Percentiles rank a stretch among this genome's conserved stretches.
Conservation (phyloP, 2,888 invertebrate species). For the Aphidius colemani region DNA sequence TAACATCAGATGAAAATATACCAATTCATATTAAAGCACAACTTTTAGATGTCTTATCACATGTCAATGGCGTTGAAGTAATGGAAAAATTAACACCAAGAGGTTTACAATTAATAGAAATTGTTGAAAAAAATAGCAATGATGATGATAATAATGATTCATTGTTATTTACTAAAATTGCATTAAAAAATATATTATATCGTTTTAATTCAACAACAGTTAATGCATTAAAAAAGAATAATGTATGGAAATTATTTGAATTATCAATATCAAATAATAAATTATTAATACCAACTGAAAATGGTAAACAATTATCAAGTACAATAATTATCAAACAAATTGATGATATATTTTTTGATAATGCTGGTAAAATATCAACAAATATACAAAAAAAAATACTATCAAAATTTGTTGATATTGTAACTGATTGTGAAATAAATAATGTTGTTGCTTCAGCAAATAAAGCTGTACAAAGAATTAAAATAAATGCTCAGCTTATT, state of each 20-base stretch:
- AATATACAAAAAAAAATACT: constrained; percentile 45
- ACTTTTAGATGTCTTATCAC: constrained; percentile 61
- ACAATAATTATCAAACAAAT: constrained; percentile 65
- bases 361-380: constrained; percentile 36
- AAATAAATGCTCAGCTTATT: constrained; percentile 68
- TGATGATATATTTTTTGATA: constrained; percentile 63
- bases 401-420: constrained; percentile 48
- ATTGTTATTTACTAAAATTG: constrained; percentile 50
- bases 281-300: constrained; percentile 58
- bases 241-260: constrained; percentile 67
- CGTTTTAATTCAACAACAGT: constrained; percentile 64
- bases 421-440: constrained; percentile 50
- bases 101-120: constrained; percentile 41
- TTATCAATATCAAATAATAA: constrained; percentile 64
- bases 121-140: constrained; percentile 42
- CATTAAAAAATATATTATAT: constrained; percentile 64
- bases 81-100: constrained; percentile 57
- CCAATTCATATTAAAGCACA: constrained; percentile 62
- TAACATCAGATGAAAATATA: constrained; percentile 56
- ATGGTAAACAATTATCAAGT: constrained; percentile 59
- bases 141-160: constrained; percentile 39
- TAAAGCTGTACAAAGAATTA: constrained; percentile 70
- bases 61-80: constrained; percentile 61
- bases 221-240: constrained; percentile 58
- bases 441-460: constrained; percentile 62